Conservation (phyloP, 2,113 vertebrate genomes). For the Microcebus griseorufus region DNA sequence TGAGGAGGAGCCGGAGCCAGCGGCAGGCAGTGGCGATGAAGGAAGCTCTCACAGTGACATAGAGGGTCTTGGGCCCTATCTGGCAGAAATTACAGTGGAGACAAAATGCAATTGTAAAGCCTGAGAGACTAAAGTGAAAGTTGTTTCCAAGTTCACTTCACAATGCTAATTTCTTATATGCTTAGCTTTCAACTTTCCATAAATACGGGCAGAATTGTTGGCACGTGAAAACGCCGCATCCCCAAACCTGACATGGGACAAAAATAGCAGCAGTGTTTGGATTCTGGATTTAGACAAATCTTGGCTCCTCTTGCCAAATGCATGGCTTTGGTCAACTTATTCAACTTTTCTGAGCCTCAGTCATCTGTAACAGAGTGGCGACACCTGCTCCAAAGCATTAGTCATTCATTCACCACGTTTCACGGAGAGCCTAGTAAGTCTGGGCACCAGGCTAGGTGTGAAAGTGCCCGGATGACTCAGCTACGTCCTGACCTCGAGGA, state of each 20-base stretch:
- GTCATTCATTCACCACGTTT: neutral
- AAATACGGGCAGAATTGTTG: conserved; percentile 34
- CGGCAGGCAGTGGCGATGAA: neutral
- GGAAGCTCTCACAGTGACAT: neutral
- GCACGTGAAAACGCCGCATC: neutral
- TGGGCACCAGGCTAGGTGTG: neutral
- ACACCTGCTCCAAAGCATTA: neutral
- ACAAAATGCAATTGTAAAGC: neutral
- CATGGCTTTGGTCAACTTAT: neutral
- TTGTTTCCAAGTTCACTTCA: conserved; percentile 16
- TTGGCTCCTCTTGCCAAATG: neutral
- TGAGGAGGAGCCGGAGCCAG: neutral
- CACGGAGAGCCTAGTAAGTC: neutral
- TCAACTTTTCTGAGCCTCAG: neutral
- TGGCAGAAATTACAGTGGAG: neutral
- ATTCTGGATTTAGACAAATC: conserved; percentile 31
- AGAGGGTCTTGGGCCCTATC: neutral
- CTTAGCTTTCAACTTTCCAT: conserved; percentile 38
- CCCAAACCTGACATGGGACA: neutral
- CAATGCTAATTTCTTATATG: conserved; percentile 19
- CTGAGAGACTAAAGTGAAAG: neutral
- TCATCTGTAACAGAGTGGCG: neutral
- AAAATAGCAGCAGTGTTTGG: neutral
- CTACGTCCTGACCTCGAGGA: neutral
- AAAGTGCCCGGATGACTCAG: neutral